Evolutionary conservation across 2,797 vertebrate genomes (phyloP), one percentile per base, ranked within the genome.

Genomic region (Acanthopagrus latus): DNA sequence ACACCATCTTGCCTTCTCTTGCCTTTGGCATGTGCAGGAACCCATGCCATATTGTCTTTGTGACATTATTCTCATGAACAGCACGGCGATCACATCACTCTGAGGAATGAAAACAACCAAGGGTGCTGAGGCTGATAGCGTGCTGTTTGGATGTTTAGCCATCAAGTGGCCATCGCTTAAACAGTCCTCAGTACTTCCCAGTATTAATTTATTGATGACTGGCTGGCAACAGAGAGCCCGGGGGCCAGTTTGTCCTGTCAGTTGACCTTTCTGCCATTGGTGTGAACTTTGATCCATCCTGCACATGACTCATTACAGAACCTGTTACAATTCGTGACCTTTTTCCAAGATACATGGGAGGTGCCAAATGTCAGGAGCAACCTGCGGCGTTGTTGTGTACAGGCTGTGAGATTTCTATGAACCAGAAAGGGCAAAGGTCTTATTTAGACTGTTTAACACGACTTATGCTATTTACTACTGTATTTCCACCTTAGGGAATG

Each of bases 181-280:
- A 66, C 50, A 7, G 33, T 47, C 38, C 33, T 76, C 72, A 64
- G 51, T 73, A 73, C 46, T 14, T 44, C 29, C 21, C 16, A 59
- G 64, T 44, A 74, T 75, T 78, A 20, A 55, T 71, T 44, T 86
- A 88, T 91, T 80, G 81, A 90, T 85, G 76, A 84, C 46, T 41
- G 83, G 74, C 47, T 66, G 74, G 69, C 74, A 63, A 50, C 47
- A n/a, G 8, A 54, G 52, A 51, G 69, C 85, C 82, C 17, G 17
- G 10, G 64, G 82, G 76, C 14, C 38, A 46, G 13, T 59, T 6
- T 72, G 62, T 55, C 80, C 78, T 78, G 69, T 66, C 71, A 74
- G 77, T 80, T 95, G 93, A 93, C 92, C 91, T 95, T 94, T 94
- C 77, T 64, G 27, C 64, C 83, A 81, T 87, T 65, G 86, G 80